Base-by-base conservation (phyloP, 2,113 vertebrate species). In the Orientallactaga bullata region DNA sequence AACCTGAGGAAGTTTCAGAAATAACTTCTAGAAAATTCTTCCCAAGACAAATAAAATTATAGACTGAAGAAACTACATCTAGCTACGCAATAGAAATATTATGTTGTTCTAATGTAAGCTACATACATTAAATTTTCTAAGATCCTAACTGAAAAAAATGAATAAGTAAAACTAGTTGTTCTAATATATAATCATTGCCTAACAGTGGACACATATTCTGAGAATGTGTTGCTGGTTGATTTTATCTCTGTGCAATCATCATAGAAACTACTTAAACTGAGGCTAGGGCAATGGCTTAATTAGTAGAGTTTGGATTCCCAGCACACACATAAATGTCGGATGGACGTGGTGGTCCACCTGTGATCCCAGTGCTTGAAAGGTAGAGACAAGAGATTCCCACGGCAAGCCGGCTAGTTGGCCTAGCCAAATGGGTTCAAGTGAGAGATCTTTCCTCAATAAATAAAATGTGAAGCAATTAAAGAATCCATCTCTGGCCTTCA, bases 41-140 rank as follows among this genome's bases (percentile, higher is more conserved):
- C 51, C 30, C 12, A 55, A 55, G 55, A 55, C 55, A 88, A 81
- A 71, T 68, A 73, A 74, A 17, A 78, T 55, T 87, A 3, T 47
- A 92, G 23, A 82, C 74, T 65, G 24, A 74, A 63, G 71, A 95
- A 76, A 30, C 58, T 88, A 83, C 68, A 51, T 95, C 35, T 61
- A 26, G 15, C 13, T 73, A 23, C 71, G 63, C 37, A 82, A 26
- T 55, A 83, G 76, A 86, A 78, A 68, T 66, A 58, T 28, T 85
- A 81, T 78, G 5, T 24, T 77, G 20, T 55, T 21, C 73, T 55
- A 86, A 89, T 79, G n/a, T 8, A 78, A 72, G 2, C 51, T 39
- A 55, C 11, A 37, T 8, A 72, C 37, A 51, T 66, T 55, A 16
- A 37, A 47, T 91, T 60, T 66, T 87, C 86, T 87, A 84, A 58